Evolutionary conservation across 2,888 invertebrate genomes (phyloP).

Genomic region (Harpalus rubripes): DNA sequence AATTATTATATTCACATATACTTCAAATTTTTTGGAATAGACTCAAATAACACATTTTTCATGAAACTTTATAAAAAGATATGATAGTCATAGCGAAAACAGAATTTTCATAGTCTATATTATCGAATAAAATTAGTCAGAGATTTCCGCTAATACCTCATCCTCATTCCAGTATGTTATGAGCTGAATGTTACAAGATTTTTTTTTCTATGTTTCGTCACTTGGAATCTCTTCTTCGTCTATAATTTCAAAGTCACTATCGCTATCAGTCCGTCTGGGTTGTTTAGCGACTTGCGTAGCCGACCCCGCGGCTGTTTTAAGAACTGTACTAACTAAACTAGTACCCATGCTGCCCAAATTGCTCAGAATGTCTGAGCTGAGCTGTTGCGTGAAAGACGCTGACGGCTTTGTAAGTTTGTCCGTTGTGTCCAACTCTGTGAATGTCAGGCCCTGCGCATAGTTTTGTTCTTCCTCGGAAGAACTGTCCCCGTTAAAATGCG

Average conservation of each 20-base stretch:
- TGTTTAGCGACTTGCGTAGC: conserved; percentile 56
- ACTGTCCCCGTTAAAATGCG: conserved; percentile 76
- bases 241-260: conserved; percentile 76
- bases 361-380: conserved; percentile 69
- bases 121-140: too few species aligned
- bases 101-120: too few species aligned
- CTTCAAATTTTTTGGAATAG: too few species aligned
- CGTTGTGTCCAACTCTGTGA: conserved; percentile 71
- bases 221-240: conserved; percentile 72
- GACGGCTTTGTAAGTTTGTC: conserved; percentile 38
- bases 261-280: conserved; percentile 72
- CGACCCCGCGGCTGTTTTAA: conserved; percentile 68
- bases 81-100: too few species aligned
- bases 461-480: conserved; percentile 75
- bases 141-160: too few species aligned
- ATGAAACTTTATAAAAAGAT: too few species aligned
- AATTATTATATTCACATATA: too few species aligned
- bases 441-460: conserved; percentile 73
- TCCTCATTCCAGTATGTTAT: too few species aligned
- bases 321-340: conserved; percentile 69
- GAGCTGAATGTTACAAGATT: conserved; percentile 2
- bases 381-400: conserved; percentile 66
- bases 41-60: too few species aligned
- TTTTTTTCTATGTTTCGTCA: conserved; percentile 68
- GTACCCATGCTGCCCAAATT: conserved; percentile 69